These are phyloP conservation scores for Boloria euphrosyne DNA, from an alignment of 2,888 invertebrate genomes.

Conservation along the genomic window DNA sequence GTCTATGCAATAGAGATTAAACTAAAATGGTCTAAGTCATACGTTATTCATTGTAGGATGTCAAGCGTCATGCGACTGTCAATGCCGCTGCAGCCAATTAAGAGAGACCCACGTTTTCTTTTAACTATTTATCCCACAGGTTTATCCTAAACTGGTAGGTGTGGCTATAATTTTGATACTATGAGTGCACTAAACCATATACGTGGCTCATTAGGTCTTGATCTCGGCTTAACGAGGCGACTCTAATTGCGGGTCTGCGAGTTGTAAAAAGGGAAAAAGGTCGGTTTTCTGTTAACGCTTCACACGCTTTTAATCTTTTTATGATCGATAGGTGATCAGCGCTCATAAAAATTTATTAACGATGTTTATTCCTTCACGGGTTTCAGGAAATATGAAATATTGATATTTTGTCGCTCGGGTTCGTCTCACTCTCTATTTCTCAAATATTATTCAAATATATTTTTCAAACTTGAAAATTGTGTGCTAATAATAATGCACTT, in stretches of 20 bases:
- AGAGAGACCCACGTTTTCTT: slow-evolving; percentile 41
- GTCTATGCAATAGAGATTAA: slow-evolving; percentile 40
- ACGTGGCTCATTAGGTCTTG: slow-evolving; percentile 77
- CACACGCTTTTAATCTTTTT: slow-evolving; percentile 15
- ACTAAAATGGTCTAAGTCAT: slow-evolving; percentile 47
- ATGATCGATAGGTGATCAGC: slow-evolving; percentile 9
- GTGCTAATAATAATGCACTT: no score
- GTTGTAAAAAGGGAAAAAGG: slow-evolving; percentile 38
- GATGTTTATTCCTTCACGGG: background rate
- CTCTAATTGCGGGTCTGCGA: slow-evolving; percentile 64
- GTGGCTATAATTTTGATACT: slow-evolving; percentile 59
- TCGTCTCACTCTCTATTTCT: background rate
- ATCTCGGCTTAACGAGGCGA: slow-evolving; percentile 74
- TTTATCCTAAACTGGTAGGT: slow-evolving; percentile 50
- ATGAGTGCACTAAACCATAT: slow-evolving; percentile 72
- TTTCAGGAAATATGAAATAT: background rate
- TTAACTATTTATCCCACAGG: slow-evolving; percentile 29
- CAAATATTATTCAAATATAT: no score
- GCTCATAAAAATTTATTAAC: slow-evolving; percentile 14
- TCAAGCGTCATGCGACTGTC: slow-evolving; percentile 65
- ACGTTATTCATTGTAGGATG: slow-evolving; percentile 53
- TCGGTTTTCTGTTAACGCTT: slow-evolving; percentile 27
- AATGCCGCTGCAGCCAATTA: slow-evolving; percentile 47
- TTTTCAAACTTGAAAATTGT: no score
- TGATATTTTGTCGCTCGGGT: background rate